Base-by-base conservation (phyloP, 1,140 invertebrate species). In the Musca domestica region DNA sequence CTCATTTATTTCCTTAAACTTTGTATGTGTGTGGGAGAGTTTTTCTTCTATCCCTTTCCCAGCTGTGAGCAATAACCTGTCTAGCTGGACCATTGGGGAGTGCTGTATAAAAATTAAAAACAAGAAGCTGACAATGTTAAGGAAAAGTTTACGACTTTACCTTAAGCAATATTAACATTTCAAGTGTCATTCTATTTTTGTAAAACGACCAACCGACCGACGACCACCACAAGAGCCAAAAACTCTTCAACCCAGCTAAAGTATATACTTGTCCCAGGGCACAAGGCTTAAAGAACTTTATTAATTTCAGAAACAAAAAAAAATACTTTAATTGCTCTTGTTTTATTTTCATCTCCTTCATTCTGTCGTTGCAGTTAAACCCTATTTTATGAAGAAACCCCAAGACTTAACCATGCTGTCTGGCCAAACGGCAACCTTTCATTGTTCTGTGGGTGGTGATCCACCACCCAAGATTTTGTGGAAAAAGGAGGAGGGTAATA, bases 371-470 rank as follows among this genome's bases (percentile, higher is more conserved):
- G 64, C 84, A 95, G 94, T 94, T 56, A 94, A 96, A 83, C 95
- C 95, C 25, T 92, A 88, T 81, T 95, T 97, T 76, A 88, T 90
- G 63, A 88, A 90, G 76, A 90, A 92, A 71, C 95, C 95, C 12
- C 87, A 90, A 67, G 94, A 97, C 81, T 86, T 92, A 71, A 93
- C 91, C 12, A 89, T 92, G 51, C 84, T 94, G 67, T 87, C 90
- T 67, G 92, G 92, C 12, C 88, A 92, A 76, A 88, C 87, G 19
- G 92, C 94, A 0, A 89, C 92, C 70, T 95, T 98, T 77, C 90
- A 92, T 54, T 98, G 96, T 78, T 87, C 89, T 64, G 94, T 95
- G 0, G 92, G 92, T 64, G 96, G 95, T 12, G 93, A 95, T 82
- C 95, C 95, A n/a, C 85, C 86, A 23, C 93, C 95, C 0, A 89